phyloP scores from a whole-genome alignment of 2,113 vertebrate species.

The Chloroceryle aenea region DNA sequence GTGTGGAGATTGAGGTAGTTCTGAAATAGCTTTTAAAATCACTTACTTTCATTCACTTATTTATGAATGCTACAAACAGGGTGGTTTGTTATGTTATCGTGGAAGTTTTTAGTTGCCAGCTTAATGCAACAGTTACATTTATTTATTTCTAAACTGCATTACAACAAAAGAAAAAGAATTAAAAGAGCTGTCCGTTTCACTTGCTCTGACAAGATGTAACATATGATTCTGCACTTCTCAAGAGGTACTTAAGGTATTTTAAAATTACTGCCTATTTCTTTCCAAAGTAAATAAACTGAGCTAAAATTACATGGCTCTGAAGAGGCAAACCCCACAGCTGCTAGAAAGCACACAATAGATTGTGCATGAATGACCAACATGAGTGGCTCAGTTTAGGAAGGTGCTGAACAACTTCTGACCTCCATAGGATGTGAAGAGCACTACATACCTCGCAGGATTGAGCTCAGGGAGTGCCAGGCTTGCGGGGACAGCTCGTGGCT shows the following conservation, averaged over 20 bases:
- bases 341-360: background rate
- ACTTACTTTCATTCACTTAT: background rate
- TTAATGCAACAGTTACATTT: background rate
- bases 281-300: conserved; percentile 31
- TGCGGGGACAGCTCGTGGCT: background rate
- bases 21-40: background rate
- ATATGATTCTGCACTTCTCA: background rate
- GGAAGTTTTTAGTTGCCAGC: background rate
- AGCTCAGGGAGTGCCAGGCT: background rate
- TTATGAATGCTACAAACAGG: background rate
- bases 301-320: background rate
- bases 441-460: fast-evolving
- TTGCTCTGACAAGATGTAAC: background rate
- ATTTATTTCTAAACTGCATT: background rate
- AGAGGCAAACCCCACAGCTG: conserved; percentile 23
- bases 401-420: background rate
- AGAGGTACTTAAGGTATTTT: conserved; percentile 15
- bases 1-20: conserved; percentile 39
- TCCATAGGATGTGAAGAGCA: fast-evolving
- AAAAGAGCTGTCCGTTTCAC: background rate
- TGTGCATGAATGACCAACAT: fast-evolving
- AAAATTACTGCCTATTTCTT: conserved; percentile 2
- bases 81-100: background rate
- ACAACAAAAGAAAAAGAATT: background rate
- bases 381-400: background rate